Base-by-base conservation (phyloP, 2,888 invertebrate genomes). In the Dione juno region DNA sequence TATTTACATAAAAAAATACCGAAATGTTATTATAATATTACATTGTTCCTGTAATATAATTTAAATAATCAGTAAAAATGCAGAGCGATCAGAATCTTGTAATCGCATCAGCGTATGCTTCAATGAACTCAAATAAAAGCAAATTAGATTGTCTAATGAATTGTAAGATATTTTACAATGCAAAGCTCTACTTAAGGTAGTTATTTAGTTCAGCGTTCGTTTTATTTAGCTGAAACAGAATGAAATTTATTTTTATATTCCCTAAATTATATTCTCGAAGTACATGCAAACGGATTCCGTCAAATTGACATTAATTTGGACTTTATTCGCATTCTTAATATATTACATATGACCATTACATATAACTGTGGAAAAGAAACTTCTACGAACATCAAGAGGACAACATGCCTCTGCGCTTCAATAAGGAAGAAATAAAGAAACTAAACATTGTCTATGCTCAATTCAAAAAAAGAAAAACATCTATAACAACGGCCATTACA, bases 121-220 rank as follows among this genome's bases (percentile, higher is more conserved):
- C 37, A 57, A 11, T 16, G 35, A 54, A 54, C 10, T 54, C 35
- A 10, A 37, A 54, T 54, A 35, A n/a, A 14, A 57, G 37, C 11
- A 19, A 57, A 57, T 57, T 57, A 37, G 37, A 57, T 57, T 54
- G 0, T 37, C 1, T 57, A 57, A 57, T 40, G 40, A 57, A 37
- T 40, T 16, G 57, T 57, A 40, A 40, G 57, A 16, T 57, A 40
- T 19, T 57, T 57, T 40, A 57, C 19, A 40, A 57, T 57, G 54
- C 54, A 57, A 57, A 57, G 54, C 54, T 57, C n/a, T 54, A 54
- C 35, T 37, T n/a, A 10, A 54, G 1, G n/a, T n/a, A 0, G n/a
- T 54, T n/a, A 35, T 54, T n/a, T 54, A 35, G 1, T 48, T n/a
- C n/a, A n/a, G n/a, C n/a, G n/a, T n/a, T n/a, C n/a, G n/a, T n/a